Evolutionary conservation across 2,888 invertebrate genomes (phyloP), one percentile per base, ranked within the genome.

Genomic region (Seira sanloemensis): DNA sequence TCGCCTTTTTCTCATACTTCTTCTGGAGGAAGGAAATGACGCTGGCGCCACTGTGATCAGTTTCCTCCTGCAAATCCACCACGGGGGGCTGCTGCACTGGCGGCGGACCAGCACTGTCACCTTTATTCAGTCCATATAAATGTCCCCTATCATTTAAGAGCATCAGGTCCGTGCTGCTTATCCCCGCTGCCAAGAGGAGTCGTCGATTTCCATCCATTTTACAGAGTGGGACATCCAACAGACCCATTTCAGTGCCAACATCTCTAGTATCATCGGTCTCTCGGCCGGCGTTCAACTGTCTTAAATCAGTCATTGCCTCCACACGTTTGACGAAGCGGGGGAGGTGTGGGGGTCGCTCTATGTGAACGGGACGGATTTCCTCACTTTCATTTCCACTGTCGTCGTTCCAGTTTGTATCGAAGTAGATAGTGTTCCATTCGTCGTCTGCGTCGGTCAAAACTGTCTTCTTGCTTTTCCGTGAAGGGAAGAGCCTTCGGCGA

Each of bases 1-100:
- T 26, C 4, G 72, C 77, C n/a, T 72, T 21, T 16, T 72, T 71
- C 37, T 82, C 83, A 46, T 83, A 83, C 26, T 83, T 76, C 2
- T 23, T 50, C 21, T 77, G 76, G 66, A 82, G 65, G 12, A 16
- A 26, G 0, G 82, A 66, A 19, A 82, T 23, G 12, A 82, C 68
- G 7, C 69, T 66, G 4, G 68, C 21, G 4, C 71, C 50, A 27
- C 76, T 76, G 65, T n/a, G n/a, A n/a, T n/a, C n/a, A n/a, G n/a
- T n/a, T n/a, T n/a, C n/a, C n/a, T n/a, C n/a, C n/a, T n/a, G n/a
- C n/a, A n/a, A n/a, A n/a, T n/a, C n/a, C n/a, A n/a, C n/a, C n/a
- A n/a, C n/a, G n/a, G n/a, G n/a, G n/a, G n/a, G n/a, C n/a, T n/a
- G n/a, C n/a, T n/a, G n/a, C n/a, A n/a, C n/a, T n/a, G n/a, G n/a